phyloP scores from a whole-genome alignment of 1,140 invertebrate species.

The Megalonaias nervosa region DNA sequence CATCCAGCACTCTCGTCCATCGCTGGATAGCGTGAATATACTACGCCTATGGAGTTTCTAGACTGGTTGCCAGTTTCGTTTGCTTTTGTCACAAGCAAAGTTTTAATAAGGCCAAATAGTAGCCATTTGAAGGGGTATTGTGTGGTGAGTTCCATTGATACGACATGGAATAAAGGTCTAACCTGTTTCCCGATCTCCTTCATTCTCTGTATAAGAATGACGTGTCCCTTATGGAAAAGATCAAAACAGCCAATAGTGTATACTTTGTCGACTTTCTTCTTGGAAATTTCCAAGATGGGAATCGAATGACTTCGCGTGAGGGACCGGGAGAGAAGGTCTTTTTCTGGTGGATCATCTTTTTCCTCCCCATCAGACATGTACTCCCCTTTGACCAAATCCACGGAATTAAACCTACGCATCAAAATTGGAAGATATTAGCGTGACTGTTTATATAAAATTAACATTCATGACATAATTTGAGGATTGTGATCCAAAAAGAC shows the following conservation, averaged over 20 bases:
- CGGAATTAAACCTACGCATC: too few relatives aligned
- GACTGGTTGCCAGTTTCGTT: too few relatives aligned
- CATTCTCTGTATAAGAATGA: constrained; percentile 56
- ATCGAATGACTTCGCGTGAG: constrained; percentile 19
- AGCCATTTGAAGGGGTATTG: background rate
- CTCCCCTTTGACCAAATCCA: too few relatives aligned
- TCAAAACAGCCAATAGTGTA: constrained; percentile 68
- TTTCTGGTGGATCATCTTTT: background rate
- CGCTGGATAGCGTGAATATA: too few relatives aligned
- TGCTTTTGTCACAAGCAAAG: background rate
- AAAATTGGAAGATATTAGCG: too few relatives aligned
- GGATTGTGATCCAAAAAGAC: too few relatives aligned
- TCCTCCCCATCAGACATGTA: too few relatives aligned
- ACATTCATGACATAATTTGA: too few relatives aligned
- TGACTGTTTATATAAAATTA: too few relatives aligned
- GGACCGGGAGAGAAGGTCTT: background rate
- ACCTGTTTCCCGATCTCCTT: constrained; percentile 63
- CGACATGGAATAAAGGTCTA: background rate
- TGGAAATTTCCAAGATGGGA: constrained; percentile 23
- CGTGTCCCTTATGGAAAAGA: constrained; percentile 64
- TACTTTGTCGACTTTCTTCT: constrained; percentile 53
- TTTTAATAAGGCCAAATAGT: background rate
- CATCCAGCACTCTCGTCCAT: too few relatives aligned
- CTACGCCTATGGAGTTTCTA: too few relatives aligned
- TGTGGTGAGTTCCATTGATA: too few relatives aligned